Percentiles rank a stretch among this genome's conserved stretches.
phyloP scores from a whole-genome alignment of 2,113 vertebrate species.

The Lontra canadensis region DNA sequence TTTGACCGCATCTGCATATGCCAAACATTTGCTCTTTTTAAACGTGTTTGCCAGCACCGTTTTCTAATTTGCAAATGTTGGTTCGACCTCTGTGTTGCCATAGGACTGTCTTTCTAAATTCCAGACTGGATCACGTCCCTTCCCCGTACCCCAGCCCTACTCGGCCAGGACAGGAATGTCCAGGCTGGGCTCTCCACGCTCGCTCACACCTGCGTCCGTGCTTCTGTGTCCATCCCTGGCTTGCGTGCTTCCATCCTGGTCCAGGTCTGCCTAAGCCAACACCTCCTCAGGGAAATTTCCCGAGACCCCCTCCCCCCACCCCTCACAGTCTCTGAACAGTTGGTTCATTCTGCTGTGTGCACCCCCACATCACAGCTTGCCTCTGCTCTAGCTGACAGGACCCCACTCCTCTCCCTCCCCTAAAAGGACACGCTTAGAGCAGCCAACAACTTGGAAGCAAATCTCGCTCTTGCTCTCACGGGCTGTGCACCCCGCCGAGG shows the following conservation, averaged over 20 bases:
- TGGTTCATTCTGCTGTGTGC: accelerated
- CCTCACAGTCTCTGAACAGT: accelerated
- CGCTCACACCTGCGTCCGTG: neutral
- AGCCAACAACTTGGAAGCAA: neutral
- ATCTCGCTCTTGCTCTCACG: neutral
- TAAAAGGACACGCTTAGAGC: neutral
- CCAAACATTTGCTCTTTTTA: neutral
- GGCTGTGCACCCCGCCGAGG: neutral
- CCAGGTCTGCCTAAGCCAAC: neutral
- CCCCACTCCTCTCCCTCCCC: too few species aligned
- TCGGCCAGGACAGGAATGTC: neutral
- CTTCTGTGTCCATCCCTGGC: too few species aligned
- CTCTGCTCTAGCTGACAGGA: neutral
- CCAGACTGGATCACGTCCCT: accelerated
- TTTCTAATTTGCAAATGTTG: neutral
- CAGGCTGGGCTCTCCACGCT: accelerated
- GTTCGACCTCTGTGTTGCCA: neutral
- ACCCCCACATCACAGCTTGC: too few species aligned
- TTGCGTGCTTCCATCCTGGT: neutral
- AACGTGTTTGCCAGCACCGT: neutral
- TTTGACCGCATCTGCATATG: accelerated
- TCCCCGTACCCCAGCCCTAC: neutral
- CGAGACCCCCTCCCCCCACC: neutral
- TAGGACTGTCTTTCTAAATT: neutral
- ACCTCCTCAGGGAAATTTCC: neutral